Evolutionary conservation across 2,797 vertebrate genomes (phyloP).

Genomic region (Peromyscus eremicus): DNA sequence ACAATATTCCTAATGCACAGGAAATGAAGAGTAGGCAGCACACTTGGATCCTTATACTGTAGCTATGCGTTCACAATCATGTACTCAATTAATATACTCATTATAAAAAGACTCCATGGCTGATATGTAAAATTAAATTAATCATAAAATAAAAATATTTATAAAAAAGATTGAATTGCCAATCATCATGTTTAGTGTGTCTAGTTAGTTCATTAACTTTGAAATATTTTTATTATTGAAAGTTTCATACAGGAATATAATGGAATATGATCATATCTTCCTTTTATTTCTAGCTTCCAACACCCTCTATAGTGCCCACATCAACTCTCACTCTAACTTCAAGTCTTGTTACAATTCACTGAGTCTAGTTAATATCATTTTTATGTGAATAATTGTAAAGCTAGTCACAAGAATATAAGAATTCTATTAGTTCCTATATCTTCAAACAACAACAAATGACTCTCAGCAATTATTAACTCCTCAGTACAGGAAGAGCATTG

Average conservation of each 20-base stretch:
- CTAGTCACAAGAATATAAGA: not conserved
- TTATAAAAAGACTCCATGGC: too few species aligned
- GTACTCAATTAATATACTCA: not conserved
- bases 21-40: not conserved
- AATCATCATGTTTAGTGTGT: not conserved
- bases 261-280: not conserved
- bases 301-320: not conserved
- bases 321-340: not conserved
- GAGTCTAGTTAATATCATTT: not conserved
- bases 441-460: not conserved
- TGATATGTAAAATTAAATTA: too few species aligned
- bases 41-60: accelerated
- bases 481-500: not conserved
- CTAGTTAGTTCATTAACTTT: not conserved
- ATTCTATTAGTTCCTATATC: not conserved
- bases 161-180: not conserved
- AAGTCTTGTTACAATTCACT: not conserved
- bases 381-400: not conserved
- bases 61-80: accelerated
- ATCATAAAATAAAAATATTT: too few species aligned
- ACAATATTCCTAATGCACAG: not conserved
- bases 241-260: not conserved
- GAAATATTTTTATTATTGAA: not conserved
- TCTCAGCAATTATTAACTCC: not conserved
- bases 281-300: not conserved